Evolutionary conservation across 2,888 invertebrate genomes (phyloP), one percentile per base, ranked within the genome.

Genomic region (Physocephala rufipes): DNA sequence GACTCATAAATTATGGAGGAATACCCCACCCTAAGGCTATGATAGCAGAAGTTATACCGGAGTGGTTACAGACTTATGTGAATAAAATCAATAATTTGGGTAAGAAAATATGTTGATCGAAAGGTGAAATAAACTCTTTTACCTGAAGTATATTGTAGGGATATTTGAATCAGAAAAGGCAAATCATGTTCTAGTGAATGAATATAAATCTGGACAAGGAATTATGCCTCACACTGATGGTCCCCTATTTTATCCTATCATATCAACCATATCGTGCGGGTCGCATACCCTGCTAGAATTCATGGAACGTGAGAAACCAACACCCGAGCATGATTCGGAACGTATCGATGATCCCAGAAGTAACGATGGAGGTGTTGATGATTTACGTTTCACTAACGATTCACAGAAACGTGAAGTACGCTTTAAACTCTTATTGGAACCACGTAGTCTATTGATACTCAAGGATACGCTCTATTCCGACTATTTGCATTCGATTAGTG

Each of bases 171-270:
- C 89, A 2, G 90, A 90, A 75, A 89, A 88, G 73, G 93, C 97
- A 0, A 99, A 99, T 86, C 99, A 99, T 88, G 92, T 97, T 1
- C 87, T 99, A 47, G 91, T 99, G 0, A 99, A 99, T 88, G 98
- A 99, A 86, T 99, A 99, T 87, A 85, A 90, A 74, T 89, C 96
- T 0, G 95, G 95, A 0, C 97, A 99, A 87, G 99, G 99, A 16
- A 98, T 99, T 74, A 94, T 99, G 94, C 94, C 98, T 1, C 99
- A 99, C 87, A 91, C 94, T 28, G 99, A 99, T 87, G 99, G 99
- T 0, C 94, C 96, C 0, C 87, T 99, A 19, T 99, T 97, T 85
- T 91, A 92, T 85, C 97, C 98, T 0, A 92, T 93, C 16, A 94
- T 99, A 70, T 92, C 96, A 21, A 99, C 99, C 0, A 92, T 99